Base-by-base conservation (phyloP, 1,140 invertebrate species). In the Brachystomella parvula region DNA sequence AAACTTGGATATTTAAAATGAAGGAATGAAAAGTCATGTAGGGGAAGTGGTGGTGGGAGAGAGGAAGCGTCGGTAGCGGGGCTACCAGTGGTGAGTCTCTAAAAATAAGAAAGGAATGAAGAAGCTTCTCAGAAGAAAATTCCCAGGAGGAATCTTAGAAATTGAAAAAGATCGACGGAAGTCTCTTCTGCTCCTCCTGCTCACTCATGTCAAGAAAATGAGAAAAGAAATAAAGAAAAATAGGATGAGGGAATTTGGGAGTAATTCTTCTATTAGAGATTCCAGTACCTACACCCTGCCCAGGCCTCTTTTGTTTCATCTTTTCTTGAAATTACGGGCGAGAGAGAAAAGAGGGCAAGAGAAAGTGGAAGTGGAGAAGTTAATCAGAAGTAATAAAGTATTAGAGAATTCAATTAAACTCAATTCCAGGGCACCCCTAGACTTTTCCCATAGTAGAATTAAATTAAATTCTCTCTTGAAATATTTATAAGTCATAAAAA, bases 181-280 rank as follows among this genome's bases (percentile, higher is more conserved):
- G 35, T 19, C n/a, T n/a, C n/a, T n/a, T 39, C 35, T 6, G 19
- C 6, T 39, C 35, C 35, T 39, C 6, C 6, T 19, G 19, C 35
- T 39, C 19, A 9, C 35, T 39, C 35, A n/a, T n/a, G n/a, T n/a
- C 35, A 39, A 19, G 35, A 39, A 39, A 39, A 39, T 6, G 19
- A 6, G 49, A 53, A 53, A 24, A 53, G 6, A 53, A 26, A 53
- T 19, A 24, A 24, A 39, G 35, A 53, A 53, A 53, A 53, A 53
- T 53, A 53, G 49, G 49, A 53, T 12, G 49, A 53, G 49, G 49
- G 49, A 53, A 53, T 53, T n/a, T 53, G 49, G 49, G 49, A 44
- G 39, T 3, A 53, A 53, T 12, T 26, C 15, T 53, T 24, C 24
- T 9, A 9, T 39, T 39, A 39, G 6, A 19, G 35, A 39, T n/a